phyloP scores from a whole-genome alignment of 2,797 vertebrate genomes.

The Esox lucius region DNA sequence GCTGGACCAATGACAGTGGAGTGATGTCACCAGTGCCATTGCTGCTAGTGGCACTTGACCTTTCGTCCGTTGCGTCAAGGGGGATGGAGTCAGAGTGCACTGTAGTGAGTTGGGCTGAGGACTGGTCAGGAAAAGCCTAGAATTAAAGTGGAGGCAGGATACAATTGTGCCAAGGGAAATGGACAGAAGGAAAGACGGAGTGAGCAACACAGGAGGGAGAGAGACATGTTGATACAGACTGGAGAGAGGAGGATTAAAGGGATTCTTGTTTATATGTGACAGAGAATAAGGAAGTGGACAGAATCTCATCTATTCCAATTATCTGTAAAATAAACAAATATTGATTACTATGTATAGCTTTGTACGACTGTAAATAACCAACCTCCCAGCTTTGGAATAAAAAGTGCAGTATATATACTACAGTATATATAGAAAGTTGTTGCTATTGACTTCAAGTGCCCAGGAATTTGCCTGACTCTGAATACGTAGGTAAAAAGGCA shows the following conservation, averaged over 20 bases:
- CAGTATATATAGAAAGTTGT: too few species aligned
- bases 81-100: neutral
- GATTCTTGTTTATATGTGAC: neutral
- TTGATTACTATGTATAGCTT: too few species aligned
- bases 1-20: neutral
- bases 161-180: neutral
- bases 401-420: too few species aligned
- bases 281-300: neutral
- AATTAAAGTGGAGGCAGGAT: neutral
- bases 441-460: too few species aligned
- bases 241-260: neutral
- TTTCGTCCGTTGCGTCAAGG: neutral
- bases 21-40: constrained; percentile 3
- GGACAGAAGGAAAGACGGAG: neutral
- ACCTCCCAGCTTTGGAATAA: too few species aligned
- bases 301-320: too few species aligned
- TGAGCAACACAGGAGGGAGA: neutral
- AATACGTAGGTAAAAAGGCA: too few species aligned
- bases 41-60: constrained; percentile 7
- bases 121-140: too few species aligned
- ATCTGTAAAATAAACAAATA: too few species aligned
- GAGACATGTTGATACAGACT: neutral
- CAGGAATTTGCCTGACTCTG: too few species aligned
- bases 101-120: too few species aligned
- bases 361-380: too few species aligned